Conservation (phyloP, 2,888 invertebrate genomes). For the Tenthredo distinguenda region DNA sequence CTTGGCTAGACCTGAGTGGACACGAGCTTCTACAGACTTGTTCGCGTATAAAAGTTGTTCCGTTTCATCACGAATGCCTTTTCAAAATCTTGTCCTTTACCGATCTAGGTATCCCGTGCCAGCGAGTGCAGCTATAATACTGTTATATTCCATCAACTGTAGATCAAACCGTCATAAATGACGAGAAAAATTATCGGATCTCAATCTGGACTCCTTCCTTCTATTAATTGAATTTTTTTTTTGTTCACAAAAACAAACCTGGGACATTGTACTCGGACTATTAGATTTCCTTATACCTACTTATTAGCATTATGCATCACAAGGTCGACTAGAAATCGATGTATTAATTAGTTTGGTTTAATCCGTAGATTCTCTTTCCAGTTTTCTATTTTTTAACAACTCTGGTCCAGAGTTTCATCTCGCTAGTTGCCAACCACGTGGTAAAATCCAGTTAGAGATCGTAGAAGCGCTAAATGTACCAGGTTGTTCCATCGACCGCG, state of each 20-base stretch:
- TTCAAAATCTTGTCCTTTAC: background rate
- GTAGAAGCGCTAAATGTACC: background rate
- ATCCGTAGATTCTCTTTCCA: background rate
- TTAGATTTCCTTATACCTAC: background rate
- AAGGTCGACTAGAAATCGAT: background rate
- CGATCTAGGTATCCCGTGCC: background rate
- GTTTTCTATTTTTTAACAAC: background rate
- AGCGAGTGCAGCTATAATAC: background rate
- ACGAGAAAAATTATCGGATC: background rate
- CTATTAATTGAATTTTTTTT: background rate
- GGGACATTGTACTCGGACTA: background rate
- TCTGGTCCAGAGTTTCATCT: background rate
- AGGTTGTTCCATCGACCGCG: background rate
- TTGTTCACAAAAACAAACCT: background rate
- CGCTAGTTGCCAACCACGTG: background rate
- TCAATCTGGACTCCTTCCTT: background rate
- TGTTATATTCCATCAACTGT: background rate
- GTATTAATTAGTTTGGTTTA: background rate
- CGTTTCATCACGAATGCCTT: background rate
- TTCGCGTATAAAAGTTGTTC: conserved; percentile 1
- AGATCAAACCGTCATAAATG: background rate
- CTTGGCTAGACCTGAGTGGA: background rate
- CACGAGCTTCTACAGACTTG: background rate
- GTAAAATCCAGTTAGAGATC: background rate
- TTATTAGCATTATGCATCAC: background rate